Conservation (phyloP, 2,888 invertebrate species). For the Scaptomyza caliginosa region DNA sequence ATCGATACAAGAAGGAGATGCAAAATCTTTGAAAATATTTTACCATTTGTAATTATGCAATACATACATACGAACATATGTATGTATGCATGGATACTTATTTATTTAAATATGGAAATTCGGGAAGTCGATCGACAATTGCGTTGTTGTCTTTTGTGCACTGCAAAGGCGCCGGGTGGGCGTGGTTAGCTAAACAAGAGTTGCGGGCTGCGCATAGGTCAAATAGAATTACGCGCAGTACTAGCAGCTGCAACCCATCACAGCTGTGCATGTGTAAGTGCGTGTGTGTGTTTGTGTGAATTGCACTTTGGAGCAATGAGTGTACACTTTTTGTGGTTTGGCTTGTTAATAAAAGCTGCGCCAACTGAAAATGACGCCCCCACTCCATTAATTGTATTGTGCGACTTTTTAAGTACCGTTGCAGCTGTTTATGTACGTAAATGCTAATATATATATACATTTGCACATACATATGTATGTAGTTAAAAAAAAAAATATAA, state of each 20-base stretch:
- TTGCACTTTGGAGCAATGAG: constrained; percentile 42
- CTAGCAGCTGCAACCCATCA: constrained; percentile 30
- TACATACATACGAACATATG: not conserved
- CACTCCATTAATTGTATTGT: constrained; percentile 5
- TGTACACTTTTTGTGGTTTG: constrained; percentile 18
- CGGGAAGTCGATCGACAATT: constrained; percentile 13
- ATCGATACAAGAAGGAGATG: constrained; percentile 5
- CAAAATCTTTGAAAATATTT: not conserved
- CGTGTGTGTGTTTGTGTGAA: not conserved
- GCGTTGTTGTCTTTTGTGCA: constrained; percentile 8
- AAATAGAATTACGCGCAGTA: constrained; percentile 38
- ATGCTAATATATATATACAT: not conserved
- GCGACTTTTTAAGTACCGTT: constrained; percentile 12
- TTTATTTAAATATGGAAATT: not conserved
- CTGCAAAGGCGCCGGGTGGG: constrained; percentile 9
- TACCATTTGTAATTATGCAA: constrained; percentile 10
- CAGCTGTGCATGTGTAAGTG: not conserved
- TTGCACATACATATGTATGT: not conserved
- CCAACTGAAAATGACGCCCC: constrained; percentile 8
- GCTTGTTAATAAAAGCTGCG: constrained; percentile 16
- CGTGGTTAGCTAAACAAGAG: constrained; percentile 23
- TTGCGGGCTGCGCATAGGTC: constrained; percentile 34
- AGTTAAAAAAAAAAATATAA: not conserved
- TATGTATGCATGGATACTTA: not conserved
- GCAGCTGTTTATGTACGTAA: constrained; percentile 3